Evolutionary conservation across 2,113 vertebrate genomes (phyloP), one percentile per base, ranked within the genome.

Genomic region (Podocnemis expansa): DNA sequence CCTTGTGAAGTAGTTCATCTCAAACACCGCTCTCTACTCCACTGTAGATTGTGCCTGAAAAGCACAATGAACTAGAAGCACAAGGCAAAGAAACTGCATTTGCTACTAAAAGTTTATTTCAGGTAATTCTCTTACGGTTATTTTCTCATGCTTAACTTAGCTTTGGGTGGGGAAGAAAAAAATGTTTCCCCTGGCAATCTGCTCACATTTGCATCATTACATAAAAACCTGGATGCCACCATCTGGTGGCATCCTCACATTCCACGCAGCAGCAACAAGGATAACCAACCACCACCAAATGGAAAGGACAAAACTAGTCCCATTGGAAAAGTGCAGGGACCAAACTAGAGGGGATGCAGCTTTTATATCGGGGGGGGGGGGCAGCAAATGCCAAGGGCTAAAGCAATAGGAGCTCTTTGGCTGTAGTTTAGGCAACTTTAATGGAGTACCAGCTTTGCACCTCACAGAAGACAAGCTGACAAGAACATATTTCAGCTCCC

Each of bases 401-500:
- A 29, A 51, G 0, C 0, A 3, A 75, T 54, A 10, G 34, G 21
- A 0, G 4, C 1, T 1, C 1, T 13, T 63, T 49, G 31, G 0
- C 84, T 84, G 86, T 73, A 78, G 85, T 90, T 93, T 87, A 89
- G 29, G 90, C 91, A 93, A 87, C n/a, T 89, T 67, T 70, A 84
- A 90, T 84, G 89, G 93, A 89, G 90, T 90, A 94, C 88, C 96
- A 85, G 89, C 91, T 91, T 80, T 78, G 90, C 89, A 45, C 73
- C 17, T 41, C 56, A 31, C 58, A 76, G 38, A 93, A 88, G 90
- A 90, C 94, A 25, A 84, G 79, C 91, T 70, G 85, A 84, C 73
- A 10, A 4, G 54, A 56, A 38, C 38, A 8, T 29, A 81, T 43
- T 55, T 81, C 13, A 58, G 14, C 38, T 41, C n/a, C 0, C 85